Conservation (phyloP, 2,888 invertebrate species). For the Drosophila lutescens region DNA sequence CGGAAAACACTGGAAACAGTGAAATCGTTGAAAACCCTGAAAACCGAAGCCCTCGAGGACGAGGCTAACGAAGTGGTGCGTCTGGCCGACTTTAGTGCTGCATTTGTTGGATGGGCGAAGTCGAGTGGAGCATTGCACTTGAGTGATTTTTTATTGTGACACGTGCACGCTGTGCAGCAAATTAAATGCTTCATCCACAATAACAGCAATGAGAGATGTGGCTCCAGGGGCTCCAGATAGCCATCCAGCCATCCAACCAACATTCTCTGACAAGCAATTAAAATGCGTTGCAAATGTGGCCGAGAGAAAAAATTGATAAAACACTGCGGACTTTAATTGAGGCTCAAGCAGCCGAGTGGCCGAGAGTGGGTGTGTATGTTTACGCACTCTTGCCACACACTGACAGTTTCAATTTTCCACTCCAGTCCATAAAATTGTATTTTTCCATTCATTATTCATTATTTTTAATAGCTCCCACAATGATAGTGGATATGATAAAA, state of each 20-base stretch:
- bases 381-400: conserved; percentile 24
- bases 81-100: conserved; percentile 23
- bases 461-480: conserved; percentile 55
- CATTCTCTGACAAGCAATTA: conserved; percentile 73
- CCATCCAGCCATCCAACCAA: conserved; percentile 18
- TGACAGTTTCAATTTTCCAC: conserved; percentile 55
- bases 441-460: conserved; percentile 68
- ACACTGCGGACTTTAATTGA: conserved; percentile 62
- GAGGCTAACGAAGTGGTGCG: conserved; percentile 67
- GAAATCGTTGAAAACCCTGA: conserved; percentile 6
- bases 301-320: conserved; percentile 58
- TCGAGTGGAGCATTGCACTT: conserved; percentile 61
- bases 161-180: conserved; percentile 70
- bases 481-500: conserved; percentile 32
- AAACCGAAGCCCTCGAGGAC: conserved; percentile 22
- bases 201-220: conserved; percentile 41
- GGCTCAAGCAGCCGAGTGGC: conserved; percentile 51
- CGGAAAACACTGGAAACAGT: conserved; percentile 9
- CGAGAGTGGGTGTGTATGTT: conserved; percentile 14
- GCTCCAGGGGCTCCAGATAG: conserved; percentile 14
- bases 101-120: conserved; percentile 26
- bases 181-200: conserved; percentile 64
- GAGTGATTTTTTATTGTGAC: conserved; percentile 78
- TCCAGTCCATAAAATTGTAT: conserved; percentile 58
- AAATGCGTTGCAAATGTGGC: conserved; percentile 60